These are phyloP conservation scores for Micromussa lordhowensis DNA, from an alignment of 92 coral and sea anemone genomes.

Conservation along the genomic window DNA sequence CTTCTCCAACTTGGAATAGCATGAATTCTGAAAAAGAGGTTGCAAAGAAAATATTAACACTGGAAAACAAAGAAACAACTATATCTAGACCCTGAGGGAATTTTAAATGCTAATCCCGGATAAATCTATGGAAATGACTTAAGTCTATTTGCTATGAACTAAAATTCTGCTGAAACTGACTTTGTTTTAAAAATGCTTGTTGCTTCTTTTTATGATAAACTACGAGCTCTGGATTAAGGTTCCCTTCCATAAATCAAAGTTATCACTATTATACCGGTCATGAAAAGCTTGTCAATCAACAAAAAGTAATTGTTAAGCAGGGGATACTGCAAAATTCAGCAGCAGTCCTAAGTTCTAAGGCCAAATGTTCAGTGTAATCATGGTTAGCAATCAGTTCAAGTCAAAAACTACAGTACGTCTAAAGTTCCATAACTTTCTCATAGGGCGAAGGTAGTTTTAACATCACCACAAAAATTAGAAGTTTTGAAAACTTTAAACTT, in stretches of 20 bases:
- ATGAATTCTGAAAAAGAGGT: constrained; percentile 62
- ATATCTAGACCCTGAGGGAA: no score
- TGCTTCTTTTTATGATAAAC: not conserved
- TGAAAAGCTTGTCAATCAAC: not conserved
- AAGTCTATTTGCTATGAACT: not conserved
- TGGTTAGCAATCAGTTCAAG: not conserved
- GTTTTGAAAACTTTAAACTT: not conserved
- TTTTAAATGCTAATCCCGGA: no score
- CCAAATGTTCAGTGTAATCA: not conserved
- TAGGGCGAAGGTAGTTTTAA: not conserved
- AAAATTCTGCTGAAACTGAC: not conserved
- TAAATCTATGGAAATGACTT: no score
- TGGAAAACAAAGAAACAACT: not conserved
- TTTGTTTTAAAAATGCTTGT: not conserved
- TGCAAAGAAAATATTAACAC: not conserved
- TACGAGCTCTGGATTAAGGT: not conserved
- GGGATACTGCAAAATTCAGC: not conserved
- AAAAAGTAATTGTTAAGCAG: not conserved
- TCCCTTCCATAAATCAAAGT: not conserved
- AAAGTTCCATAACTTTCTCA: not conserved
- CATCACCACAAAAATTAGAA: not conserved
- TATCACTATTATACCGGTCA: not conserved
- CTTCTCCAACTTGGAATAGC: constrained; percentile 83
- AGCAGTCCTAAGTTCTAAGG: not conserved
- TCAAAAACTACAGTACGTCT: not conserved